phyloP scores from a whole-genome alignment of 2,797 vertebrate species.

The Odontamblyopus rebecca region DNA sequence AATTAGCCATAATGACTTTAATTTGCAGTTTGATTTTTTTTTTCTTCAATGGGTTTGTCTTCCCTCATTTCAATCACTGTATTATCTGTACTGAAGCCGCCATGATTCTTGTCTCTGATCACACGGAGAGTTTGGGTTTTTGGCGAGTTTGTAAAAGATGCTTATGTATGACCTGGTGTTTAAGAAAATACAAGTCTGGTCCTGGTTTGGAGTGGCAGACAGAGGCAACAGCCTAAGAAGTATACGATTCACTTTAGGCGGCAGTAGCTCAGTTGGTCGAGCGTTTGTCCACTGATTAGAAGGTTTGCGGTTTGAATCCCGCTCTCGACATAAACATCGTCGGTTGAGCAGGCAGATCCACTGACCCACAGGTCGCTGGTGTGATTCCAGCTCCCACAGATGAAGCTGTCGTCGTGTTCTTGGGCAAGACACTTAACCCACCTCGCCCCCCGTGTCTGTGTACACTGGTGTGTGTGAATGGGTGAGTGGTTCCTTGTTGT shows the following conservation, averaged over 20 bases:
- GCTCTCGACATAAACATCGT: too few species aligned
- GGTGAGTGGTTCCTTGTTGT: too few species aligned
- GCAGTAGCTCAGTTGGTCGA: too few species aligned
- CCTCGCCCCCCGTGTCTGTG: too few species aligned
- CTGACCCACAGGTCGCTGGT: too few species aligned
- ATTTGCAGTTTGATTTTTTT: constrained; percentile 17
- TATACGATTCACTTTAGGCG: neutral
- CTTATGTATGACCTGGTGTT: neutral
- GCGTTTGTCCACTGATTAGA: too few species aligned
- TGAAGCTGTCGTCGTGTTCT: too few species aligned
- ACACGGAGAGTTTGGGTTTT: neutral
- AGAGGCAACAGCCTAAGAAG: neutral
- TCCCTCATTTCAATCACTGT: neutral
- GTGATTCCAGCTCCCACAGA: too few species aligned
- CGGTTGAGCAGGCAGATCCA: too few species aligned
- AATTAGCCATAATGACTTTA: constrained; percentile 59
- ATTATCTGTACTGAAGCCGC: constrained; percentile 12
- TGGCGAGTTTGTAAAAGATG: neutral
- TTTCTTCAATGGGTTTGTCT: constrained; percentile 10
- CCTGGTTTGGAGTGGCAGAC: neutral
- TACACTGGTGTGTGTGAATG: too few species aligned
- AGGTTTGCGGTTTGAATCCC: too few species aligned
- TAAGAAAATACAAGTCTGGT: neutral
- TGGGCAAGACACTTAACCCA: too few species aligned
- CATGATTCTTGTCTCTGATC: neutral